Evolutionary conservation across 2,113 vertebrate genomes (phyloP), one percentile per base, ranked within the genome.

Genomic region (Cranoglanis bouderius): DNA sequence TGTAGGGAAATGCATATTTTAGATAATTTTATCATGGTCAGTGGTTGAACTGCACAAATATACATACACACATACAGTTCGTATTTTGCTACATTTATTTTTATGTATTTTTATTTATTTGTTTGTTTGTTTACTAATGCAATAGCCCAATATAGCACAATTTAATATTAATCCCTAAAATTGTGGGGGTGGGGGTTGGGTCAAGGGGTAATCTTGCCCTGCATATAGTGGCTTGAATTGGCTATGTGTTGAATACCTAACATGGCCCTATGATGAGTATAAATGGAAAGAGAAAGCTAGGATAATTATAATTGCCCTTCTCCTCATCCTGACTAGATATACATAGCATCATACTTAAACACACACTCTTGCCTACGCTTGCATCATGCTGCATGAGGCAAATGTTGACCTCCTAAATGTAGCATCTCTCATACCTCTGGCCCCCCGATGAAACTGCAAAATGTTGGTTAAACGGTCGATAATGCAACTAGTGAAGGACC

Each of bases 281-380:
- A 92, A 90, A 89, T 78, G 70, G 89, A 90, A 92, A 93, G 94
- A 94, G 91, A 92, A 93, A 95, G 93, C 93, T 92, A 78, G 92
- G 94, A 93, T 93, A 90, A 89, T 87, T 91, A 89, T 92, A 92
- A 93, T 87, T 63, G 59, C 77, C 86, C 91, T 83, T 90, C 88
- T 84, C 91, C 92, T 93, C 93, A 93, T 90, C 93, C 88, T 85
- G 93, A 92, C 84, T n/a, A 84, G 92, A 91, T 95, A 95, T 94
- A 94, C 93, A 92, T 94, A 92, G 93, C n/a, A 61, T 13, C 65
- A 26, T 81, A 89, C 38, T 86, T 80, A 77, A 24, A 35, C 75
- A 72, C 53, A 43, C 82, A 46, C 46, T 74, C 90, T 94, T 95
- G 94, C 94, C 83, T 86, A 85, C 91, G 77, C 91, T 96, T 95